Conservation (phyloP, 1,140 invertebrate genomes). For the Fopius arisanus region DNA sequence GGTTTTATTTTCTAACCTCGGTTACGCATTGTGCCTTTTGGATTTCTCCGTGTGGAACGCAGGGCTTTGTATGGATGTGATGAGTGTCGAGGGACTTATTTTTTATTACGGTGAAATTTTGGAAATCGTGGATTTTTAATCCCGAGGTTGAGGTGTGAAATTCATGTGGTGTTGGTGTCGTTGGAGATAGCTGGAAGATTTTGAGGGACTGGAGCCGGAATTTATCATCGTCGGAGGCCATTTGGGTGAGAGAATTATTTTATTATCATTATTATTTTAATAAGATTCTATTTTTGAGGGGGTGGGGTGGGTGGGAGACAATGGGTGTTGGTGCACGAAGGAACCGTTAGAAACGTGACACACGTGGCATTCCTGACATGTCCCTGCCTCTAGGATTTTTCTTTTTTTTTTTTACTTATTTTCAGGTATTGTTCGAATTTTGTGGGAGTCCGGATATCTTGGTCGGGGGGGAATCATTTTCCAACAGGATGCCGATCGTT, state of each 20-base stretch:
- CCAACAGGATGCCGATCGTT: neutral
- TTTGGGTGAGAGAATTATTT: too few species aligned
- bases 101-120: neutral
- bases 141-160: neutral
- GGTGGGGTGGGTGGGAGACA: neutral
- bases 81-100: slow-evolving; percentile 27
- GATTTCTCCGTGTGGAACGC: slow-evolving; percentile 29
- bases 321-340: neutral
- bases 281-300: neutral
- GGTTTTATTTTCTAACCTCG: slow-evolving; percentile 5
- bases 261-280: too few species aligned
- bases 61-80: slow-evolving; percentile 24
- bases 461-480: neutral
- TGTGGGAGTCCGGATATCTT: neutral
- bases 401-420: neutral
- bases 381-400: neutral
- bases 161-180: too few species aligned
- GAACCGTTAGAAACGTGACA: slow-evolving; percentile 38
- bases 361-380: slow-evolving; percentile 34
- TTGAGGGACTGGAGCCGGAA: too few species aligned
- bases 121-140: neutral
- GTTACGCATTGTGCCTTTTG: slow-evolving; percentile 28
- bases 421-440: neutral
- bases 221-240: too few species aligned
- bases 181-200: too few species aligned